Percentiles rank a stretch among this genome's conserved stretches.
Evolutionary conservation across 1,140 invertebrate genomes (phyloP).

Genomic region (Manduca sexta): DNA sequence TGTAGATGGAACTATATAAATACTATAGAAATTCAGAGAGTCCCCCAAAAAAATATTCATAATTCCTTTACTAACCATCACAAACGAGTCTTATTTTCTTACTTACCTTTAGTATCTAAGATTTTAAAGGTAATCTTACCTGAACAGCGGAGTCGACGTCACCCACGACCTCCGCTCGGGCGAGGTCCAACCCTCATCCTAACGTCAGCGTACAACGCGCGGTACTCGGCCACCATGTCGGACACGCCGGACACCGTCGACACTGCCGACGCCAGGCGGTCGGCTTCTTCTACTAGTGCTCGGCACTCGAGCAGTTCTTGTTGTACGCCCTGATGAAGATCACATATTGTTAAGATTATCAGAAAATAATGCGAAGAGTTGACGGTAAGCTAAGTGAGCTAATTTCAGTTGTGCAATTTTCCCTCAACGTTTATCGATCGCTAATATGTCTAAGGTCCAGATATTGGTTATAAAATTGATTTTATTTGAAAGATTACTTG

Average conservation of each 20-base stretch:
- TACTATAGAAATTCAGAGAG: not conserved
- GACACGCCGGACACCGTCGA: slow-evolving; percentile 30
- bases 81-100: too few relatives aligned
- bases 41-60: not conserved
- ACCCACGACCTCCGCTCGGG: slow-evolving; percentile 44
- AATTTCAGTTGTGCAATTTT: too few relatives aligned
- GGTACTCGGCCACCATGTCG: slow-evolving; percentile 57
- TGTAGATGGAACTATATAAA: not conserved
- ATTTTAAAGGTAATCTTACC: slow-evolving; percentile 22
- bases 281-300: slow-evolving; percentile 44
- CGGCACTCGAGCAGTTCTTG: slow-evolving; percentile 46
- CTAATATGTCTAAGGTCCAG: too few relatives aligned
- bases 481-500: too few relatives aligned
- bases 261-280: slow-evolving; percentile 35
- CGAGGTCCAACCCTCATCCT: slow-evolving; percentile 35
- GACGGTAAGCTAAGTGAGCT: too few relatives aligned
- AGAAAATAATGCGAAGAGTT: too few relatives aligned
- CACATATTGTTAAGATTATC: not conserved
- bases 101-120: not conserved
- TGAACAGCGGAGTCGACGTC: slow-evolving; percentile 60
- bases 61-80: not conserved
- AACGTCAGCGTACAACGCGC: slow-evolving; percentile 52
- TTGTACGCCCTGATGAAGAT: slow-evolving; percentile 41
- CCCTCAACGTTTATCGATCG: too few relatives aligned
- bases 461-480: too few relatives aligned